phyloP scores from a whole-genome alignment of 1,140 invertebrate species.

The Zaprionus tsacasi region DNA sequence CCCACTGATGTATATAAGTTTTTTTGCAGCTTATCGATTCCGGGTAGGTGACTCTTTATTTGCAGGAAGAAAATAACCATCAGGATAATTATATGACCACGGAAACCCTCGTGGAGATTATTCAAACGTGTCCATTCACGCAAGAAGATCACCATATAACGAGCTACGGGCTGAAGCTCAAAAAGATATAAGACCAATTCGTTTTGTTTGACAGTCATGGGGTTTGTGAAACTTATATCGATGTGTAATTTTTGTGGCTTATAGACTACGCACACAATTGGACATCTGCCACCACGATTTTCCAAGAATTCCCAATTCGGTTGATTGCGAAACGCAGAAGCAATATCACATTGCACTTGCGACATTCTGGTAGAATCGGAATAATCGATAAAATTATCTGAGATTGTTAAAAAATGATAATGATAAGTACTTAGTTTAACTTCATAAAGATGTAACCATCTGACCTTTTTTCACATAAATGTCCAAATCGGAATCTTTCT shows the following conservation, averaged over 20 bases:
- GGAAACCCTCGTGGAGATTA: not conserved
- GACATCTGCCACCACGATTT: constrained; percentile 2
- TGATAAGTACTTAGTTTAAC: not conserved
- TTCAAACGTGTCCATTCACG: constrained; percentile 20
- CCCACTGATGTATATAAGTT: not conserved
- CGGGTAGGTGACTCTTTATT: constrained; percentile 24
- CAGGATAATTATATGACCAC: constrained; percentile 31
- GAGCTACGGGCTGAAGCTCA: constrained; percentile 49
- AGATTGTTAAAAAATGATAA: not conserved
- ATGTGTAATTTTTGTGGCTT: constrained; percentile 1
- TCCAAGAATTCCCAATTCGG: not conserved
- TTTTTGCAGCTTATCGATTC: constrained; percentile 19
- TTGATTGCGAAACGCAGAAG: not conserved
- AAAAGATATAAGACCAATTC: constrained; percentile 47
- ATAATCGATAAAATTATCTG: not conserved
- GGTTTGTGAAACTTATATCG: constrained; percentile 31
- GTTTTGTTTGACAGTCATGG: constrained; percentile 28
- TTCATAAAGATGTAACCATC: not conserved
- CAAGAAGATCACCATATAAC: constrained; percentile 55
- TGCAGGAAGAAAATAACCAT: constrained; percentile 54
- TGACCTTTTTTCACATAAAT: constrained; percentile 20
- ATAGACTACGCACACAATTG: constrained; percentile 22
- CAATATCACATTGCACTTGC: not conserved
- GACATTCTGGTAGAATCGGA: not conserved
- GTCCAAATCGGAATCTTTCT: constrained; percentile 34